Conservation (phyloP, 1,140 invertebrate species). For the Hirudo medicinalis region DNA sequence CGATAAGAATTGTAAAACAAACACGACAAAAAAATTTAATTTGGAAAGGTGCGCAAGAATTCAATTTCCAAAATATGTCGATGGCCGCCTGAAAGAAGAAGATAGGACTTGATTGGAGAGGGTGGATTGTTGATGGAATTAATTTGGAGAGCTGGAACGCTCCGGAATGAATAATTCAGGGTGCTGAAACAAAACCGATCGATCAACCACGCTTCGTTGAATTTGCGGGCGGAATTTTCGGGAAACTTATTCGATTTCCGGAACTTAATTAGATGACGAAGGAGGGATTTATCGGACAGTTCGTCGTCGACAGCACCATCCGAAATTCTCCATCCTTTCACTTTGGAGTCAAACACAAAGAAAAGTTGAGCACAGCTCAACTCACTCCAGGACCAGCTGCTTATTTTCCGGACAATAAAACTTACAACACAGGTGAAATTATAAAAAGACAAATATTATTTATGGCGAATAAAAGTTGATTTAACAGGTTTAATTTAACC, state of each 20-base stretch:
- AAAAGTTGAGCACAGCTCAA: neutral
- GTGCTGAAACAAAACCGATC: neutral
- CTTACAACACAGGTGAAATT: neutral
- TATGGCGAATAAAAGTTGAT: too few relatives aligned
- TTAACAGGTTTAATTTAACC: too few relatives aligned
- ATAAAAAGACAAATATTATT: too few relatives aligned
- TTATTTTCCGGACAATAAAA: conserved; percentile 6
- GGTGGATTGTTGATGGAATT: neutral
- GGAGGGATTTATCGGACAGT: neutral
- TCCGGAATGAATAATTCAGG: neutral
- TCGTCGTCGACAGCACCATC: neutral
- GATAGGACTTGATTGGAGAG: neutral
- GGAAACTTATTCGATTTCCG: neutral
- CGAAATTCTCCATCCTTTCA: neutral
- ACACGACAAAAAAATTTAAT: too few relatives aligned
- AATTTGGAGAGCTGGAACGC: neutral
- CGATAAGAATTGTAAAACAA: too few relatives aligned
- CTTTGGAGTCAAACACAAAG: neutral
- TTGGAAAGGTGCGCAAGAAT: too few relatives aligned
- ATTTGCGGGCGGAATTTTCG: neutral
- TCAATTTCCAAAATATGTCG: too few relatives aligned
- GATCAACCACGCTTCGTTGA: neutral
- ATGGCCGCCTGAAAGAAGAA: too few relatives aligned
- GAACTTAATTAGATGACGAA: too few relatives aligned
- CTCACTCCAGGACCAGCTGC: conserved; percentile 6